Evolutionary conservation across 2,888 invertebrate genomes (phyloP).

Genomic region (Lithosia quadra): DNA sequence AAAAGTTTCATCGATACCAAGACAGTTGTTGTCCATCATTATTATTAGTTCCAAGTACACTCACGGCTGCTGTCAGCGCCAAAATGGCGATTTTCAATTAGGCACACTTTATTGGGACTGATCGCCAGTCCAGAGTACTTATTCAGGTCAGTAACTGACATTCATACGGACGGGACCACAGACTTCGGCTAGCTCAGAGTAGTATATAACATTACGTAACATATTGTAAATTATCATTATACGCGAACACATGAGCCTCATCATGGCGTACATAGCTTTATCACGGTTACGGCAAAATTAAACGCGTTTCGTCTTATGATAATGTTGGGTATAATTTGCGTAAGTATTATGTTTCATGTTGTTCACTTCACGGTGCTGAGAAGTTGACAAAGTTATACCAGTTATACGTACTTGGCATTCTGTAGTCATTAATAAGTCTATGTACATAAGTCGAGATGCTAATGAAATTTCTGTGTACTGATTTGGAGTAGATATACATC

Average conservation of each 20-base stretch:
- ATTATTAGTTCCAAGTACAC: too few species aligned
- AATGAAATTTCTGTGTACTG: not conserved
- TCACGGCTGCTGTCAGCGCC: too few species aligned
- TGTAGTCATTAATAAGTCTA: not conserved
- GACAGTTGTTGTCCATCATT: too few species aligned
- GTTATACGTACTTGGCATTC: not conserved
- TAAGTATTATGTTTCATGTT: not conserved
- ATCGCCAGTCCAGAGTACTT: too few species aligned
- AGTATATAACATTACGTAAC: too few species aligned
- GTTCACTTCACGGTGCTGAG: not conserved
- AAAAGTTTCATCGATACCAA: too few species aligned
- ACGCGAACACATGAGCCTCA: not conserved
- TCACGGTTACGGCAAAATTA: constrained; percentile 2
- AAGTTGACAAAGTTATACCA: not conserved
- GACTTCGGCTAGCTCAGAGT: too few species aligned
- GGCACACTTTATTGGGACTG: too few species aligned
- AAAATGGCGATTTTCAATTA: too few species aligned
- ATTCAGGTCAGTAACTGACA: too few species aligned
- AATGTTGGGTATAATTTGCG: not conserved
- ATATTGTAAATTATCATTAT: not conserved
- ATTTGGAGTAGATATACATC: not conserved
- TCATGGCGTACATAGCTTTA: not conserved
- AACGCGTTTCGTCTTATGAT: not conserved
- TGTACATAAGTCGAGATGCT: not conserved
- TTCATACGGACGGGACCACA: too few species aligned